A percentile compares a stretch with the other conserved stretches of the same genome.
phyloP scores from a whole-genome alignment of 2,113 vertebrate genomes.

The Scartelaos histophorus region DNA sequence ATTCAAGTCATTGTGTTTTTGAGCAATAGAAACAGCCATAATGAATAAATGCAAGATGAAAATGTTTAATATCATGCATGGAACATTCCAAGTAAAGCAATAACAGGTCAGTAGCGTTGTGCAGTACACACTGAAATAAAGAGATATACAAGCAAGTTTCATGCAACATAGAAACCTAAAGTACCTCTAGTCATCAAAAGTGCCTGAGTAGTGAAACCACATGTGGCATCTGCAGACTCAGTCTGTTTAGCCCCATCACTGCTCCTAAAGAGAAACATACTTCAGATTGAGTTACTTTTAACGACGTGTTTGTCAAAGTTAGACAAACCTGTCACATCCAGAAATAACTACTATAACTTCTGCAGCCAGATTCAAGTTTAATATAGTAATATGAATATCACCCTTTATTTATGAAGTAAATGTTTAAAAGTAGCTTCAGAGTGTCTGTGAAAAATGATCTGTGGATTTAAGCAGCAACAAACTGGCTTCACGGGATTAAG shows the following conservation, averaged over 20 bases:
- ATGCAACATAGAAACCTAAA: too few relatives aligned
- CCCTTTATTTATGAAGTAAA: constrained; percentile 40
- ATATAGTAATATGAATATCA: constrained; percentile 28
- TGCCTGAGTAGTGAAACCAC: background rate
- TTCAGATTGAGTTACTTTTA: constrained; percentile 15
- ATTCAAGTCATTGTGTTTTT: too few relatives aligned
- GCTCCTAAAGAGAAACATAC: constrained; percentile 13
- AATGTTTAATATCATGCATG: too few relatives aligned
- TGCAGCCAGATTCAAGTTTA: constrained; percentile 38
- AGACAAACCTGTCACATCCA: constrained; percentile 19
- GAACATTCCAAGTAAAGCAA: too few relatives aligned
- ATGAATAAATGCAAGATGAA: too few relatives aligned
- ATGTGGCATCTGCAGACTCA: background rate
- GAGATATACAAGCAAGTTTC: background rate
- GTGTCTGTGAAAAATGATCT: constrained; percentile 37
- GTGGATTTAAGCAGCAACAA: background rate
- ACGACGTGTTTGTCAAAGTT: constrained; percentile 10
- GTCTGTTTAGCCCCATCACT: background rate
- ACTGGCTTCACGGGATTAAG: constrained; percentile 26
- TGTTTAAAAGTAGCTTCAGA: constrained; percentile 34
- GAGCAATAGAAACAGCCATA: too few relatives aligned
- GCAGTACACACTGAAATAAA: background rate
- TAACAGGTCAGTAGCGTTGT: too few relatives aligned
- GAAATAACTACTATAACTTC: constrained; percentile 37
- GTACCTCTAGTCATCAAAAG: background rate